A percentile compares a stretch with the other conserved stretches of the same genome.
These are phyloP conservation scores for Phaethon lepturus DNA, from an alignment of 2,113 vertebrate species.

Conservation along the genomic window DNA sequence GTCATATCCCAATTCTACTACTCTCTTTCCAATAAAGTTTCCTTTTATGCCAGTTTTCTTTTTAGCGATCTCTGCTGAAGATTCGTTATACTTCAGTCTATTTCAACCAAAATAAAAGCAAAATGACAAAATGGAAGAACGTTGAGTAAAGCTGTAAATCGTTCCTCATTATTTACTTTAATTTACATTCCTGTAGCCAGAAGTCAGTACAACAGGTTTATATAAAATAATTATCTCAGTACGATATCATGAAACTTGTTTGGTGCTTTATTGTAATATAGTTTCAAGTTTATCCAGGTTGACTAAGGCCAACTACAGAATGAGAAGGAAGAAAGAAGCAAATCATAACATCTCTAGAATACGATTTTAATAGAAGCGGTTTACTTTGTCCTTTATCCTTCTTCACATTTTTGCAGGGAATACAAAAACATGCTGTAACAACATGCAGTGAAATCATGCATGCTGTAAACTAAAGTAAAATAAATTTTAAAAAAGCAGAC, in stretches of 20 bases:
- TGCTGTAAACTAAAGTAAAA: not conserved
- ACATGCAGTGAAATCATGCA: not conserved
- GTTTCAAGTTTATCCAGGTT: not conserved
- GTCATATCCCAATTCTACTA: not conserved
- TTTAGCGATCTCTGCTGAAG: not conserved
- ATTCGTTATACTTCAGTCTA: not conserved
- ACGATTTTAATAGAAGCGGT: not conserved
- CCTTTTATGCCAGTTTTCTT: not conserved
- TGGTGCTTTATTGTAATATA: not conserved
- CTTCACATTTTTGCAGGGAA: not conserved
- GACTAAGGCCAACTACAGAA: not conserved
- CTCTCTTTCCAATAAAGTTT: not conserved
- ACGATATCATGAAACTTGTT: not conserved
- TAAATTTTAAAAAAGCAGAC: not conserved
- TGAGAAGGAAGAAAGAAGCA: not conserved
- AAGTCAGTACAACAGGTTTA: not conserved
- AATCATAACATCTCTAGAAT: not conserved
- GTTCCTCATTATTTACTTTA: not conserved
- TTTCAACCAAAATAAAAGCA: constrained; percentile 1
- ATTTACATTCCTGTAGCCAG: not conserved
- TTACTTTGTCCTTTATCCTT: not conserved
- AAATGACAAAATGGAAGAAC: not conserved
- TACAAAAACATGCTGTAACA: not conserved
- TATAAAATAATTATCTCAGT: not conserved
- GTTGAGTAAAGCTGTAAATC: not conserved